Percentiles rank a stretch among this genome's conserved stretches.
Evolutionary conservation across 2,797 vertebrate species (phyloP).

Genomic region (Scleropages formosus): DNA sequence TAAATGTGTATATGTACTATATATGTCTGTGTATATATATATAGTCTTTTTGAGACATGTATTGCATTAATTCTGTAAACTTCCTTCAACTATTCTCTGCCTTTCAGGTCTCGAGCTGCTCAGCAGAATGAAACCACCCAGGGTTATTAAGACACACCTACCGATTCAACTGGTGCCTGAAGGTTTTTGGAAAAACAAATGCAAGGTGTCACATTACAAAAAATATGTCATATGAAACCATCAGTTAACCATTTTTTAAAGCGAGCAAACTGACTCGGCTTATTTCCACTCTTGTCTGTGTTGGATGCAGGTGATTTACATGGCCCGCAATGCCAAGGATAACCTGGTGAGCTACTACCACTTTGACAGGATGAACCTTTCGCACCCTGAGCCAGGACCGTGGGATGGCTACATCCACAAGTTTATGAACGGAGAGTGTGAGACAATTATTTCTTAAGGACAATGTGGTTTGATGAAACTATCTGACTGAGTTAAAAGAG

Average conservation of each 20-base stretch:
- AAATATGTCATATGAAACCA: neutral
- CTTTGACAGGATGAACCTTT: conserved; percentile 48
- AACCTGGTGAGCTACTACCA: conserved; percentile 48
- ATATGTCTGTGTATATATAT: no score
- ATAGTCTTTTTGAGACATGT: no score
- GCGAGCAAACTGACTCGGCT: neutral
- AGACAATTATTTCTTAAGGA: conserved; percentile 18
- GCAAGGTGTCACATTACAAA: neutral
- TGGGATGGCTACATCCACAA: conserved; percentile 46
- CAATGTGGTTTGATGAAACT: neutral
- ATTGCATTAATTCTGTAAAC: no score
- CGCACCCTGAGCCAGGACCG: conserved; percentile 48
- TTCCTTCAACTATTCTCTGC: conserved; percentile 3
- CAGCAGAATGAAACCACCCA: conserved; percentile 21
- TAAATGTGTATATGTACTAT: no score
- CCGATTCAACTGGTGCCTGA: conserved; percentile 22
- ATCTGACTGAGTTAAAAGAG: no score
- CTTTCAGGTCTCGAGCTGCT: conserved; percentile 41
- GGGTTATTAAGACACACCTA: conserved; percentile 25
- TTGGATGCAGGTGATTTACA: conserved; percentile 43
- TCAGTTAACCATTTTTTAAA: no score
- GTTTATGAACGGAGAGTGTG: conserved; percentile 48
- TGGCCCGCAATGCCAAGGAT: conserved; percentile 52
- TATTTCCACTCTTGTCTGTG: neutral
- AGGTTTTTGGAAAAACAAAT: conserved; percentile 17